These are phyloP conservation scores for Sthenelais limicola DNA, from an alignment of 2,888 invertebrate species.

Conservation along the genomic window DNA sequence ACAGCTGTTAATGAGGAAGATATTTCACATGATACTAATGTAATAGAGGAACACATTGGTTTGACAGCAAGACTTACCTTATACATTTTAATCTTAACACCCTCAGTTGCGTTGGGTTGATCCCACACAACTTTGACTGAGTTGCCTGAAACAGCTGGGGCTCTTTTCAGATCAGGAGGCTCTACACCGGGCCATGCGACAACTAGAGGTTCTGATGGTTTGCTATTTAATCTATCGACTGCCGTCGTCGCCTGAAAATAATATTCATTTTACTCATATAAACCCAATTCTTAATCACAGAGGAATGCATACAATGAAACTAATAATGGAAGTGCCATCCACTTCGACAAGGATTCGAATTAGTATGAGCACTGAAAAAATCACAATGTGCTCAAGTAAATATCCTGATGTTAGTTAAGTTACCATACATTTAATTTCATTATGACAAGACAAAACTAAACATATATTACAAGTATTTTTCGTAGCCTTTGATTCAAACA, in stretches of 20 bases:
- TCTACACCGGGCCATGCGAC: conserved; percentile 71
- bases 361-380: background rate
- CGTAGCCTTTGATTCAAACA: background rate
- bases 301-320: no score
- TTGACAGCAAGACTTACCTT: conserved; percentile 58
- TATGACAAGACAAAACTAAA: no score
- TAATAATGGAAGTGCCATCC: no score
- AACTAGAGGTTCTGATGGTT: conserved; percentile 70
- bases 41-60: no score
- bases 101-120: conserved; percentile 66
- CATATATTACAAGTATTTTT: background rate
- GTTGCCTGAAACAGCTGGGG: conserved; percentile 64
- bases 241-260: conserved; percentile 65
- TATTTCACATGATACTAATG: no score
- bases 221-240: conserved; percentile 66
- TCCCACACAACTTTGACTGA: conserved; percentile 69
- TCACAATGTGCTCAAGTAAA: background rate
- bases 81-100: conserved; percentile 71
- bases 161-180: conserved; percentile 61
- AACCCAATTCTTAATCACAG: no score
- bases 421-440: background rate
- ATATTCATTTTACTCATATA: no score
- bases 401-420: background rate
- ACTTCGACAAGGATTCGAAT: no score
- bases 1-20: no score